Percentiles rank a stretch among this genome's conserved stretches.
Evolutionary conservation across 2,113 vertebrate genomes (phyloP).

Genomic region (Oncorhynchus tshawytscha): DNA sequence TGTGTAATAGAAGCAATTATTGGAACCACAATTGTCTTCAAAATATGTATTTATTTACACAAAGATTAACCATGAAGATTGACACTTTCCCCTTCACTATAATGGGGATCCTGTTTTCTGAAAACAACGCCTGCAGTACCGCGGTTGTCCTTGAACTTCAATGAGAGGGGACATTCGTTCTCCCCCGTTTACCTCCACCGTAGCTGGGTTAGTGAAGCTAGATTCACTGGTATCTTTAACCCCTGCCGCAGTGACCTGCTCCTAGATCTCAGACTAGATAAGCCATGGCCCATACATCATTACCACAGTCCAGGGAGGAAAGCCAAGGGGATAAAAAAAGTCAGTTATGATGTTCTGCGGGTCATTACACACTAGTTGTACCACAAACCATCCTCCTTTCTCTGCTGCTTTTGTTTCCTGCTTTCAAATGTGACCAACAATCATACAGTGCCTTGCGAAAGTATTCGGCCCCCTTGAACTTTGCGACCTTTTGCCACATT

Average conservation of each 20-base stretch:
- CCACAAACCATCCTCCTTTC: conserved; percentile 24
- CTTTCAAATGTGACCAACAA: conserved; percentile 34
- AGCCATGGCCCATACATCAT: conserved; percentile 35
- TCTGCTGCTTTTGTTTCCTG: conserved; percentile 34
- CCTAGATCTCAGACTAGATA: conserved; percentile 48
- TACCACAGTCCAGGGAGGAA: conserved; percentile 41
- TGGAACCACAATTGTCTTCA: too few relatives aligned
- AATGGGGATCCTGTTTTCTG: too few relatives aligned
- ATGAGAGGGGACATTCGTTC: too few relatives aligned
- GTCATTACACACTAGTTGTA: conserved; percentile 31
- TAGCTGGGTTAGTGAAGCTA: conserved; percentile 55
- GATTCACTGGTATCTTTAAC: conserved; percentile 58
- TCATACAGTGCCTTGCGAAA: too few relatives aligned
- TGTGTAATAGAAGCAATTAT: too few relatives aligned
- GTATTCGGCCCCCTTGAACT: too few relatives aligned
- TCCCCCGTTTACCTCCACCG: conserved; percentile 27
- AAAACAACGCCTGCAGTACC: too few relatives aligned
- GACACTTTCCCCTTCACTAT: too few relatives aligned
- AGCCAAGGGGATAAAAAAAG: conserved; percentile 43
- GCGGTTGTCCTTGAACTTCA: too few relatives aligned
- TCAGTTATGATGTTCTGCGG: conserved; percentile 37
- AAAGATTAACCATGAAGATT: too few relatives aligned
- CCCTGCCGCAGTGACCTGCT: conserved; percentile 38
- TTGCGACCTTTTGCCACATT: too few relatives aligned
- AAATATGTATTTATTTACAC: too few relatives aligned